Base-by-base conservation (phyloP, 2,797 vertebrate genomes). In the Ambastaia sidthimunki region DNA sequence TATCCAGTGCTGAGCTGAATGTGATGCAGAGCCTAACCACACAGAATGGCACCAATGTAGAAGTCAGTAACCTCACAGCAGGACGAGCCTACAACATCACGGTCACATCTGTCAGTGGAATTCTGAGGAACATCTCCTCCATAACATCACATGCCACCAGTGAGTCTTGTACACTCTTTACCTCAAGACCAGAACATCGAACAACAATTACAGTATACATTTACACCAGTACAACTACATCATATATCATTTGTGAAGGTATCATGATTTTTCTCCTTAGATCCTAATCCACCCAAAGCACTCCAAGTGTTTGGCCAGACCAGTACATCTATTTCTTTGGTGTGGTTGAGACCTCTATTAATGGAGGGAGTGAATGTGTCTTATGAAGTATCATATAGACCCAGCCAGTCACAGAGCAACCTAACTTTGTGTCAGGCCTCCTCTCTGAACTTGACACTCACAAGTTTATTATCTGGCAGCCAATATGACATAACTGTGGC, bases 61-160 rank as follows among this genome's bases (percentile, higher is more conserved):
- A 9, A 3, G 0, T 81, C 81, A 90, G 67, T 0, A 7, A 0
- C 88, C 92, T 34, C 41, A 48, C 0, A 1, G 25, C 83, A 34
- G 93, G 92, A 34, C 85, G 81, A 71, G 0, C 89, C 7, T 90
- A 77, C 85, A 0, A 1, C 0, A n/a, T 92, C 73, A 87, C 65
- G 1, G 90, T 93, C 74, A 89, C 84, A 0, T 62, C 92, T 55
- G 50, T 87, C 0, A 89, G 85, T 73, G 91, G 89, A 84, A 0
- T 0, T 16, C 76, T 87, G 65, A 15, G 0, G 0, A 67, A 7
- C 54, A 54, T 2, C 0, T 90, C 92, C 44, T 44, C 80, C 3
- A 0, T 4, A 9, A 1, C 18, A 23, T 37, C 19, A 31, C 16
- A 75, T 65, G 91, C 90, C 67, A 93, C 90, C 2, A 5, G 92